phyloP scores from a whole-genome alignment of 2,888 invertebrate species.

The Mesorhabditis belari region DNA sequence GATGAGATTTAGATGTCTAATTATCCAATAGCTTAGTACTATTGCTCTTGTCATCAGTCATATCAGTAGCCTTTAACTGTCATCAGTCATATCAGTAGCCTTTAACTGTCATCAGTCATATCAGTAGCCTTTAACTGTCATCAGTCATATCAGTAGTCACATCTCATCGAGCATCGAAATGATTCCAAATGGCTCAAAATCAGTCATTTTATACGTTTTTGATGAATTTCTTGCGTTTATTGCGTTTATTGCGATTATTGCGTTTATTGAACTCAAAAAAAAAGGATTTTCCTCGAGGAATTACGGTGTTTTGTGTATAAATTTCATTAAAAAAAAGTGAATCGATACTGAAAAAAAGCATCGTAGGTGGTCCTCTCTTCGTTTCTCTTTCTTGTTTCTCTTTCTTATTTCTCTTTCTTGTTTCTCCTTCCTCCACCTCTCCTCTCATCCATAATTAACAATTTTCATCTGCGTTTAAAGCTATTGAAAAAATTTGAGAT shows the following conservation, averaged over 20 bases:
- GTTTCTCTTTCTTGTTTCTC: not conserved
- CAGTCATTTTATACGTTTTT: not conserved
- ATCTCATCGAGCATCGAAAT: conserved; percentile 99
- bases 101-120: conserved; percentile 91
- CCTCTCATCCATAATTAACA: not conserved
- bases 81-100: too few relatives aligned
- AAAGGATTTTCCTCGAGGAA: too few relatives aligned
- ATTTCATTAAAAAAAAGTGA: too few relatives aligned
- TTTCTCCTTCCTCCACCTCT: not conserved
- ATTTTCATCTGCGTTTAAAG: not conserved
- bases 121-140: conserved; percentile 99
- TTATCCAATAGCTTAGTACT: too few relatives aligned
- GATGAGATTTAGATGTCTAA: too few relatives aligned
- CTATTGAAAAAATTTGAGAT: not conserved
- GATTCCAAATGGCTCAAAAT: conserved; percentile 92
- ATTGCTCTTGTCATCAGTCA: too few relatives aligned
- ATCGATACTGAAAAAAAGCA: too few relatives aligned
- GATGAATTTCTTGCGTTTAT: not conserved
- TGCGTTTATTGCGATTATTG: too few relatives aligned
- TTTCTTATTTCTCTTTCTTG: not conserved
- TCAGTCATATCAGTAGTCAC: conserved; percentile 99
- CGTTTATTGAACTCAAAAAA: too few relatives aligned
- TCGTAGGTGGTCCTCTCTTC: not conserved
- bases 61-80: too few relatives aligned
- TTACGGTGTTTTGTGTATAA: too few relatives aligned